phyloP scores from a whole-genome alignment of 2,888 invertebrate genomes.

The Drosophila acutilabella region DNA sequence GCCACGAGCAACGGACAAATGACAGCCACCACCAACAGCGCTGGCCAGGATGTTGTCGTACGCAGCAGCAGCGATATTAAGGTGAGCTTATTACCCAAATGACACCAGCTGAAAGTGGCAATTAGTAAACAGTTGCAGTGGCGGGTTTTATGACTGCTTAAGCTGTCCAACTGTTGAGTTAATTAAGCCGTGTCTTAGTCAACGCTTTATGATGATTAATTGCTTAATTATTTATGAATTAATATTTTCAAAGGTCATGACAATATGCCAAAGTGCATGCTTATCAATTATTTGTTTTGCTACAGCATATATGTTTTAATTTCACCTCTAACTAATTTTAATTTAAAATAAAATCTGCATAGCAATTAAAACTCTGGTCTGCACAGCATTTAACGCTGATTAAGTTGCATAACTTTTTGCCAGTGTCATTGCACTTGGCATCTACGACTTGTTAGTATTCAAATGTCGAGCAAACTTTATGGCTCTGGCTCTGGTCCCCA shows the following conservation, averaged over 20 bases:
- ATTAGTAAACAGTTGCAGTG: not conserved
- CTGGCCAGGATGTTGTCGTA: slow-evolving; percentile 90
- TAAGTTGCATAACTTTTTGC: slow-evolving; percentile 4
- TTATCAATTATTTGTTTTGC: too few relatives aligned
- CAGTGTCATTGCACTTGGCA: slow-evolving; percentile 22
- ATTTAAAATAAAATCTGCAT: too few relatives aligned
- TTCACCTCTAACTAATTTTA: too few relatives aligned
- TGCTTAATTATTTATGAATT: too few relatives aligned
- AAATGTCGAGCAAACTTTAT: slow-evolving; percentile 31
- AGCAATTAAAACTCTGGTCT: not conserved
- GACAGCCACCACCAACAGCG: slow-evolving; percentile 87
- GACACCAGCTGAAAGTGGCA: slow-evolving; percentile 23
- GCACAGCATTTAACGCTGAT: not conserved
- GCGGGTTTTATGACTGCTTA: slow-evolving; percentile 2
- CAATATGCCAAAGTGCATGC: too few relatives aligned
- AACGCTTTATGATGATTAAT: too few relatives aligned
- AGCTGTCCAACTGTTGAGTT: not conserved
- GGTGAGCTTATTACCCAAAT: slow-evolving; percentile 82
- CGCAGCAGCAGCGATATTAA: slow-evolving; percentile 98
- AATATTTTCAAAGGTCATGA: too few relatives aligned
- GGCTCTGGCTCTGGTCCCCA: slow-evolving; percentile 15
- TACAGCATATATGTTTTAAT: too few relatives aligned
- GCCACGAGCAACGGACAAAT: slow-evolving; percentile 88
- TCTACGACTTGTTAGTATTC: slow-evolving; percentile 30
- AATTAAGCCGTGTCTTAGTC: not conserved